Percentiles rank a stretch among this genome's conserved stretches.
phyloP scores from a whole-genome alignment of 2,797 vertebrate species.

The Cyclura pinguis region DNA sequence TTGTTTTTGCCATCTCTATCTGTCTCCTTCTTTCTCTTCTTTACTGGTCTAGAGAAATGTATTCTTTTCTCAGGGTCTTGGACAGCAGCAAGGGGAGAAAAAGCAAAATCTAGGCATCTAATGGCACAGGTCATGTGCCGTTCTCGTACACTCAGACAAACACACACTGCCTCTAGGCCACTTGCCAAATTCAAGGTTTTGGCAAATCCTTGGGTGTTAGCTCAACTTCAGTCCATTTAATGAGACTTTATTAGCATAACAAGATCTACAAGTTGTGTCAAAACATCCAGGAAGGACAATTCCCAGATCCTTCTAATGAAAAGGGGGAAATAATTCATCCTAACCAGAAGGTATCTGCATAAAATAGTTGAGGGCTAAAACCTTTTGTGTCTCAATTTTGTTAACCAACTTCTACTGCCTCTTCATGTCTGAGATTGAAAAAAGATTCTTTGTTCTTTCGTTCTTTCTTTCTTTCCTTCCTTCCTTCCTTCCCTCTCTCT shows the following conservation, averaged over 20 bases:
- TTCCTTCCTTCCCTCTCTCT: background rate
- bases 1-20: background rate
- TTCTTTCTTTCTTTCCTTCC: no score
- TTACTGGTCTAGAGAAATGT: background rate
- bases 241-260: constrained; percentile 30
- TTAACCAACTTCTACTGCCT: background rate
- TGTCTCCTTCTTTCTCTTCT: background rate
- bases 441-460: no score
- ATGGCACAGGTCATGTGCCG: background rate
- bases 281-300: constrained; percentile 5
- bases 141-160: background rate
- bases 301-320: constrained; percentile 13
- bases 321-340: constrained; percentile 7
- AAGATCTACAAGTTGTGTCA: constrained; percentile 24
- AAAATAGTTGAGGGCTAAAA: background rate
- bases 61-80: background rate
- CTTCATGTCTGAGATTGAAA: background rate
- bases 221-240: constrained; percentile 11
- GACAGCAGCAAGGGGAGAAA: background rate
- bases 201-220: constrained; percentile 16
- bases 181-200: constrained; percentile 28
- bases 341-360: background rate
- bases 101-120: background rate
- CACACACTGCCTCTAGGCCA: background rate
- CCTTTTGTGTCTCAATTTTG: background rate